A percentile compares a stretch with the other conserved stretches of the same genome.
These are phyloP conservation scores for Diachasma alloeum DNA, from an alignment of 1,140 invertebrate genomes.

Conservation along the genomic window DNA sequence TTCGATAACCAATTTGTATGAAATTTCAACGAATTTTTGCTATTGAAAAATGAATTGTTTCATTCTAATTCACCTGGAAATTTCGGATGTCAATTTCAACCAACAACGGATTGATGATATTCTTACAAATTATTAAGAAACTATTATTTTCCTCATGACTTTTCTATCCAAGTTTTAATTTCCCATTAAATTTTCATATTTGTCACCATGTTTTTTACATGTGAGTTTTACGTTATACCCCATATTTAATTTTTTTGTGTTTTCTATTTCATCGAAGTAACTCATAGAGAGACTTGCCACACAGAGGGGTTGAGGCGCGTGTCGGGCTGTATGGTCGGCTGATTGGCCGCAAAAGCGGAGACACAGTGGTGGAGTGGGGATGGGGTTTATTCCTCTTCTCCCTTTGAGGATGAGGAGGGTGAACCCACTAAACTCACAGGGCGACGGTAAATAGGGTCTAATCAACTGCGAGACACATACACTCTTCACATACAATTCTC, in stretches of 20 bases:
- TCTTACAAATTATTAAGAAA: too few species aligned
- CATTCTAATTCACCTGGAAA: too few species aligned
- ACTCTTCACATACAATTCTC: slow-evolving; percentile 6
- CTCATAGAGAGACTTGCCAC: neutral
- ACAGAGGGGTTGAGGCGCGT: slow-evolving; percentile 2
- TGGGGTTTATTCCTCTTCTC: slow-evolving; percentile 1
- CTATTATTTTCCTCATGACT: too few species aligned
- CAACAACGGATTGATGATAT: too few species aligned
- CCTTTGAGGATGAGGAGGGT: slow-evolving; percentile 9
- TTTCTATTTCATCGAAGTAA: neutral
- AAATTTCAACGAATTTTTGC: too few species aligned
- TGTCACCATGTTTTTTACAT: neutral
- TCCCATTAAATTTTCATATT: neutral
- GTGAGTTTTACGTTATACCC: neutral
- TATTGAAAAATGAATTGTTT: too few species aligned
- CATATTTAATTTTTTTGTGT: neutral
- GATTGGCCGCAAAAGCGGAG: slow-evolving; percentile 21
- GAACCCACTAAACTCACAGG: slow-evolving; percentile 15
- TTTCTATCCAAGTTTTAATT: too few species aligned
- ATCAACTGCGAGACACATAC: slow-evolving; percentile 25
- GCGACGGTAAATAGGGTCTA: slow-evolving; percentile 24
- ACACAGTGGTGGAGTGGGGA: neutral
- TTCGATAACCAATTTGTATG: too few species aligned
- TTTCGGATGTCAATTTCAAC: too few species aligned
- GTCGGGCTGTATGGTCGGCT: slow-evolving; percentile 4